Conservation (phyloP, 2,797 vertebrate genomes). For the Crocidura indochinensis region DNA sequence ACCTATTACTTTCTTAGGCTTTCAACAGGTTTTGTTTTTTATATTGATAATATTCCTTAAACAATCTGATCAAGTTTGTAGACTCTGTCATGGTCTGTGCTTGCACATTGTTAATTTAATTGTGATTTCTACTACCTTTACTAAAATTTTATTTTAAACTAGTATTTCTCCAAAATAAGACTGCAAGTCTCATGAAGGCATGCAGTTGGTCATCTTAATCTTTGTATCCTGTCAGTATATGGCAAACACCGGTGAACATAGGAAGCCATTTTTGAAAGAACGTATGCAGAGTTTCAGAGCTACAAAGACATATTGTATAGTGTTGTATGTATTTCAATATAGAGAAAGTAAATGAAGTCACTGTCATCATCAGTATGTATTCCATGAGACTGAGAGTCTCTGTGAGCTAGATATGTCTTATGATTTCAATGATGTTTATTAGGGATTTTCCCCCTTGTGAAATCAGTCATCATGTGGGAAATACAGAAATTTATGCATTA, state of each 20-base stretch:
- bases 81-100: not conserved
- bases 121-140: not conserved
- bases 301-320: not conserved
- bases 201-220: not conserved
- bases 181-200: not conserved
- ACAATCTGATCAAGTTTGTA: not conserved
- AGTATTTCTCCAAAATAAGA: not conserved
- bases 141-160: not conserved
- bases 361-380: not conserved
- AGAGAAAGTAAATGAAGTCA: conserved; percentile 2
- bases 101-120: not conserved
- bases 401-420: not conserved
- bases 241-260: not conserved
- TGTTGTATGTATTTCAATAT: not conserved
- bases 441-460: not conserved
- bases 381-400: not conserved
- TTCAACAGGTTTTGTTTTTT: not conserved
- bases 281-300: not conserved
- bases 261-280: not conserved
- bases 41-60: not conserved
- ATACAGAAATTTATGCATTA: not conserved
- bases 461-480: not conserved
- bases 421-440: not conserved
- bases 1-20: not conserved
- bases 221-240: not conserved